Percentiles rank a stretch among this genome's conserved stretches.
These are phyloP conservation scores for Axinella damicornis DNA, from an alignment of 37 sponge, comb jelly and placozoan genomes.

Conservation along the genomic window DNA sequence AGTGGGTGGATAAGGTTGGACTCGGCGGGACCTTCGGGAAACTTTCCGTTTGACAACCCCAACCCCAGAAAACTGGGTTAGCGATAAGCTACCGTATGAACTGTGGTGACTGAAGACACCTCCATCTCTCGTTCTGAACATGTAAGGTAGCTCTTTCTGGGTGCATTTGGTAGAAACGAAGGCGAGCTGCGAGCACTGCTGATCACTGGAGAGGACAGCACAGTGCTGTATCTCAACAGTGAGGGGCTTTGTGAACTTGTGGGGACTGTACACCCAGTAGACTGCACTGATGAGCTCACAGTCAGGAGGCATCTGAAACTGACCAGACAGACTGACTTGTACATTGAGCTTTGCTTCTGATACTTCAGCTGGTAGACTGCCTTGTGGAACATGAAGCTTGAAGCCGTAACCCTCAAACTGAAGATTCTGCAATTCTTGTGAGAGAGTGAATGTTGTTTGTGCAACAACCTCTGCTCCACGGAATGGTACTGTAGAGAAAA, in stretches of 20 bases:
- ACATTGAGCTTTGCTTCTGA: too few relatives aligned
- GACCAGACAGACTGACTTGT: background rate
- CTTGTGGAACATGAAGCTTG: too few relatives aligned
- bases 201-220: background rate
- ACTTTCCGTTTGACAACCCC: background rate
- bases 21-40: too few relatives aligned
- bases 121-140: background rate
- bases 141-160: background rate
- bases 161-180: background rate
- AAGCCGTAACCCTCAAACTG: too few relatives aligned
- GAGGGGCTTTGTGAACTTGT: background rate
- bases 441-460: too few relatives aligned
- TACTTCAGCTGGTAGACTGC: too few relatives aligned
- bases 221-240: slow-evolving; percentile 7
- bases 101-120: background rate
- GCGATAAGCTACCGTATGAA: background rate
- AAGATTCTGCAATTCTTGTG: too few relatives aligned
- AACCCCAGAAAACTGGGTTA: background rate
- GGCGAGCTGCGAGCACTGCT: background rate
- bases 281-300: slow-evolving; percentile 12
- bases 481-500: too few relatives aligned
- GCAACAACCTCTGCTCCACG: too few relatives aligned
- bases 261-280: background rate
- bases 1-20: too few relatives aligned
- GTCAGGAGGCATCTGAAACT: background rate